A percentile compares a stretch with the other conserved stretches of the same genome.
These are phyloP conservation scores for Xestia c-nigrum DNA, from an alignment of 2,888 invertebrate species.

Conservation along the genomic window DNA sequence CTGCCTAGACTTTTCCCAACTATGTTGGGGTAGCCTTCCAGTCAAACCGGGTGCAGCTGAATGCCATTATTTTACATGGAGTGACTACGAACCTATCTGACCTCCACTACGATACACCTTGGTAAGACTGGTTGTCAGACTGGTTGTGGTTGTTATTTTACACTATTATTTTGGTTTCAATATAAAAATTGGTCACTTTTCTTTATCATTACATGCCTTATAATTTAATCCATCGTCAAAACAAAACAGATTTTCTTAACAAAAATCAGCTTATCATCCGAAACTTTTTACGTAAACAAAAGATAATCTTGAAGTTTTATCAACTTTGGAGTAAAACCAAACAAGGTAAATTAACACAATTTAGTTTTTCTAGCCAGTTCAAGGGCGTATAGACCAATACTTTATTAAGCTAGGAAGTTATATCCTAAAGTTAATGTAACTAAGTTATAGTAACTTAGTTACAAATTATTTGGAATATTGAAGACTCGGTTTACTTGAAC, in stretches of 20 bases:
- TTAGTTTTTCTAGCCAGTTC: neutral
- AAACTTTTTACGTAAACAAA: conserved; percentile 46
- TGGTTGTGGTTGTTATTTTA: neutral
- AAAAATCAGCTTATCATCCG: conserved; percentile 7
- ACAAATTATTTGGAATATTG: no score
- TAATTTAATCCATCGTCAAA: neutral
- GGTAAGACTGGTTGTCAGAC: no score
- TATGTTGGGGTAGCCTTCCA: no score
- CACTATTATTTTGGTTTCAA: neutral
- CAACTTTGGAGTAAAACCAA: conserved; percentile 22
- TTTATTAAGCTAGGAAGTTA: conserved; percentile 1
- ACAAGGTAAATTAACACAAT: conserved; percentile 16
- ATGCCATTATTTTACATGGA: no score
- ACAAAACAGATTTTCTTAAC: neutral
- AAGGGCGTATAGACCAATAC: neutral
- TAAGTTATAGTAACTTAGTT: no score
- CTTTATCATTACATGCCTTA: no score
- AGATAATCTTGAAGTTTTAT: conserved; percentile 6
- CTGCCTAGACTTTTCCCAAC: no score
- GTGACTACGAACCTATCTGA: no score
- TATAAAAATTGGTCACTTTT: neutral
- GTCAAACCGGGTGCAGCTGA: no score
- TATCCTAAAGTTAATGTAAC: no score
- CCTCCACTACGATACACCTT: no score
- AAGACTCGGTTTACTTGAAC: neutral